A percentile compares a stretch with the other conserved stretches of the same genome.
Evolutionary conservation across 2,888 invertebrate species (phyloP).

Genomic region (Lycophotia porphyrea): DNA sequence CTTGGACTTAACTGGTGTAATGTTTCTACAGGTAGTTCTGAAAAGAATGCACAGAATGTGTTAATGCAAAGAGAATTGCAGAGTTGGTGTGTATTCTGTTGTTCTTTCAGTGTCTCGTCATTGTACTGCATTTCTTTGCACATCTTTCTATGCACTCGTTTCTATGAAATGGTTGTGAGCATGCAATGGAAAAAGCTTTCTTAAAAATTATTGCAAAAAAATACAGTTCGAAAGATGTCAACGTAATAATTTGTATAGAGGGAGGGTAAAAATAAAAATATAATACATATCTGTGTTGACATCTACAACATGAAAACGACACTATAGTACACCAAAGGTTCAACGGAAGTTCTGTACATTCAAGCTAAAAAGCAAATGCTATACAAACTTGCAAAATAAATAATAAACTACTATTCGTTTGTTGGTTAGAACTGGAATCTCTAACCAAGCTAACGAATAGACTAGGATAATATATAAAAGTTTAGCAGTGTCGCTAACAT

Average conservation of each 20-base stretch:
- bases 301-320: constrained; percentile 62
- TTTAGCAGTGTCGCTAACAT: constrained; percentile 56
- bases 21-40: constrained; percentile 86
- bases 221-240: constrained; percentile 80
- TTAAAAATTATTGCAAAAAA: constrained; percentile 83
- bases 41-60: constrained; percentile 89
- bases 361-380: constrained; percentile 39
- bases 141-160: constrained; percentile 89
- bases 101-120: constrained; percentile 62
- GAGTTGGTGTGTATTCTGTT: constrained; percentile 66
- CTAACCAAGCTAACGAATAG: constrained; percentile 8
- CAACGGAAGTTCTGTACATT: constrained; percentile 30
- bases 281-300: constrained; percentile 50
- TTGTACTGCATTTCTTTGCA: constrained; percentile 88
- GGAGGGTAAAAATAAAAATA: constrained; percentile 33
- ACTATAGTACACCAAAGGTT: constrained; percentile 51
- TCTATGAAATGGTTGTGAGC: constrained; percentile 71
- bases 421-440: neutral
- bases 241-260: constrained; percentile 51
- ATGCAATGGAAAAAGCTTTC: constrained; percentile 75
- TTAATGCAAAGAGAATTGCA: constrained; percentile 84
- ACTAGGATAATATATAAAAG: neutral
- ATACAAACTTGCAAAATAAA: constrained; percentile 3
- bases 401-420: neutral
- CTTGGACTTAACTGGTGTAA: constrained; percentile 69